Conservation (phyloP, 2,797 vertebrate species). For the Harpagifer antarcticus region DNA sequence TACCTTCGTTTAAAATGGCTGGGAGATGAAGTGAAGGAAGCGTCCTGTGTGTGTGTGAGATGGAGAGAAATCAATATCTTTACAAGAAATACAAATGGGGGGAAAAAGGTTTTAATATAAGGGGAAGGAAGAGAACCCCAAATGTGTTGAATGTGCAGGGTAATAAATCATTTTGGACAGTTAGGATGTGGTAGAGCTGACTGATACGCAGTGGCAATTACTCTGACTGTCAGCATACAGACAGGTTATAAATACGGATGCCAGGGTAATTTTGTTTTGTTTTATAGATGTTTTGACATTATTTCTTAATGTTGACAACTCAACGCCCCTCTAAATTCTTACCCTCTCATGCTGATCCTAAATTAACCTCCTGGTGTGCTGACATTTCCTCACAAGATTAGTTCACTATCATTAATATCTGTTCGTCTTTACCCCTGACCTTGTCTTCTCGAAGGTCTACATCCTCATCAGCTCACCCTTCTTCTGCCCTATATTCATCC, state of each 20-base stretch:
- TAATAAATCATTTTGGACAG: constrained; percentile 70
- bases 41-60: neutral
- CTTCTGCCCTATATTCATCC: constrained; percentile 20
- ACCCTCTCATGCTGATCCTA: constrained; percentile 9
- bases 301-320: constrained; percentile 39
- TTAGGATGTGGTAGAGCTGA: constrained; percentile 46
- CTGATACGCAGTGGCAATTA: constrained; percentile 50
- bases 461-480: constrained; percentile 4
- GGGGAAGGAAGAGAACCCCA: constrained; percentile 34
- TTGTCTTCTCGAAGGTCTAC: constrained; percentile 31
- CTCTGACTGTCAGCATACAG: constrained; percentile 52
- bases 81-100: constrained; percentile 11
- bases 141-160: constrained; percentile 30
- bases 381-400: constrained; percentile 35
- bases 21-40: constrained; percentile 44
- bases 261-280: constrained; percentile 39
- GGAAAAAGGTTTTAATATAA: constrained; percentile 42
- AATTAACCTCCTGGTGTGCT: constrained; percentile 13
- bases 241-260: constrained; percentile 51
- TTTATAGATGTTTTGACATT: constrained; percentile 44
- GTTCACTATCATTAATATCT: constrained; percentile 37
- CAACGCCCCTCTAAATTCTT: constrained; percentile 1
- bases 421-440: constrained; percentile 38
- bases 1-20: constrained; percentile 53
- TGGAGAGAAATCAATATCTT: constrained; percentile 31